These are phyloP conservation scores for Colletes latitarsis DNA, from an alignment of 1,140 invertebrate genomes.

Conservation along the genomic window DNA sequence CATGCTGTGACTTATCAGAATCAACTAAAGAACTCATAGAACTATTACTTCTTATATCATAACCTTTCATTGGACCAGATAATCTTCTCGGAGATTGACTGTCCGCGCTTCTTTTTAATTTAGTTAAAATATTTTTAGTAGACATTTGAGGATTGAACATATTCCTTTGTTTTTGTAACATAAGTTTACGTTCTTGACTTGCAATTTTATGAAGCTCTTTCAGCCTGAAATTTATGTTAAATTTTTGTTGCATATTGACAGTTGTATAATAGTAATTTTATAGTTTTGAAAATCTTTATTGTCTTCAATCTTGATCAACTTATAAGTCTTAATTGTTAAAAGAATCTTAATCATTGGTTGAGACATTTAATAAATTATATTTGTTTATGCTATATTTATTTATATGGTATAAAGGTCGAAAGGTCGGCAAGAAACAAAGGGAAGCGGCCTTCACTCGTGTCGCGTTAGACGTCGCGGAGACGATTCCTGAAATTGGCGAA, in stretches of 20 bases:
- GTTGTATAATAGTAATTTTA: background rate
- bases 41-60: slow-evolving; percentile 79
- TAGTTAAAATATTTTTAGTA: slow-evolving; percentile 79
- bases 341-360: too few relatives aligned
- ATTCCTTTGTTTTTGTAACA: slow-evolving; percentile 78
- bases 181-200: slow-evolving; percentile 78
- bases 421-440: too few relatives aligned
- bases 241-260: slow-evolving; percentile 2
- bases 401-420: too few relatives aligned
- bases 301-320: too few relatives aligned
- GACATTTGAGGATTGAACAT: slow-evolving; percentile 81
- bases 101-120: slow-evolving; percentile 78
- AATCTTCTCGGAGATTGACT: slow-evolving; percentile 77
- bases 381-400: too few relatives aligned
- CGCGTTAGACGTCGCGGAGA: too few relatives aligned
- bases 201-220: slow-evolving; percentile 79
- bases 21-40: slow-evolving; percentile 79
- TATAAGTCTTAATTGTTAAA: too few relatives aligned
- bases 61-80: slow-evolving; percentile 80
- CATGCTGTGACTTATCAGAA: slow-evolving; percentile 78
- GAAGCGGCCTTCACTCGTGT: too few relatives aligned
- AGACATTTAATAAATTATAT: too few relatives aligned
- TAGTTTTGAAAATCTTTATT: too few relatives aligned
- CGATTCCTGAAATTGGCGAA: too few relatives aligned
- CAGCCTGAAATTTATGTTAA: slow-evolving; percentile 63